Percentiles rank a stretch among this genome's conserved stretches.
These are phyloP conservation scores for Hoplostethus mediterraneus DNA, from an alignment of 2,797 vertebrate genomes.

Conservation along the genomic window DNA sequence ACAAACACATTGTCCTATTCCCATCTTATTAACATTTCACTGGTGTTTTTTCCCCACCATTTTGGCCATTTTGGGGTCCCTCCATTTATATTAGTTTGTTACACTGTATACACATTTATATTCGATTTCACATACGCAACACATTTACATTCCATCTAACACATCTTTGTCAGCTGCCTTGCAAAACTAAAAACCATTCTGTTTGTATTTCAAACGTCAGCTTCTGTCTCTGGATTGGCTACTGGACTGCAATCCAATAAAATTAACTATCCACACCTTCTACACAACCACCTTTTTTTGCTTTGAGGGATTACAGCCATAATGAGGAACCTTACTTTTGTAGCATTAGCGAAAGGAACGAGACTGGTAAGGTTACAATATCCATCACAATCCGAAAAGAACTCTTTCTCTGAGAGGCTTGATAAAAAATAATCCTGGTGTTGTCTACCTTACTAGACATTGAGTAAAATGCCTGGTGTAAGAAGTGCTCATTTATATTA, in stretches of 20 bases:
- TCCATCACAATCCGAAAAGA: background rate
- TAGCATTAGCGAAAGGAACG: too few species aligned
- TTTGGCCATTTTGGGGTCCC: background rate
- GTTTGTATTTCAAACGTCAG: too few species aligned
- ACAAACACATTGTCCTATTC: background rate
- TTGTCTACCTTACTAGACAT: background rate
- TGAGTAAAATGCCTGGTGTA: conserved; percentile 14
- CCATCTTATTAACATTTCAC: background rate
- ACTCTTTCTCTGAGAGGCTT: conserved; percentile 7
- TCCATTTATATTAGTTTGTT: background rate
- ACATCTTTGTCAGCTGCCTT: background rate
- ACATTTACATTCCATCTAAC: background rate
- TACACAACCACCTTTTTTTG: too few species aligned
- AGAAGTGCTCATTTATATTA: conserved; percentile 6
- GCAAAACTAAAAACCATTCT: background rate
- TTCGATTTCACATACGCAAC: too few species aligned
- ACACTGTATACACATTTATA: background rate
- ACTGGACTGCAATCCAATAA: too few species aligned
- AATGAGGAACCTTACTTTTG: too few species aligned
- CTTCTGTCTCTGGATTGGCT: too few species aligned
- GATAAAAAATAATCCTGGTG: background rate
- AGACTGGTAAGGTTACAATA: too few species aligned
- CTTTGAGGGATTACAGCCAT: too few species aligned
- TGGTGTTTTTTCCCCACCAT: too few species aligned
- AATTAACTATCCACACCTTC: too few species aligned